These are phyloP conservation scores for Orgyia antiqua DNA, from an alignment of 2,888 invertebrate genomes.

Conservation along the genomic window DNA sequence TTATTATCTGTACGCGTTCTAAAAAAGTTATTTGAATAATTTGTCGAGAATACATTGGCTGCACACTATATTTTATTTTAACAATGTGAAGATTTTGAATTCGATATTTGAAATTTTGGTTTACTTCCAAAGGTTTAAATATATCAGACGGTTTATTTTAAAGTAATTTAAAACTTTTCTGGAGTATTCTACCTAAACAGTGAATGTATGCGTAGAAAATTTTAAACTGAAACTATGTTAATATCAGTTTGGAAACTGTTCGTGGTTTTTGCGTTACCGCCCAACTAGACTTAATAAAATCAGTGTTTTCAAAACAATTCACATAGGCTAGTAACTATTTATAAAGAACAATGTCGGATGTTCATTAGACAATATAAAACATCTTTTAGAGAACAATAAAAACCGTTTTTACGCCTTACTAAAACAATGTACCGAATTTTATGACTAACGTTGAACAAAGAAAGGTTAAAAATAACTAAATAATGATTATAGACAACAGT, in stretches of 20 bases:
- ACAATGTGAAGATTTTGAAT: too few relatives aligned
- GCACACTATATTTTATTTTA: conserved; percentile 4
- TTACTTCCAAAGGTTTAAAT: too few relatives aligned
- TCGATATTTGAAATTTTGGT: too few relatives aligned
- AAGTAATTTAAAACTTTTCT: too few relatives aligned
- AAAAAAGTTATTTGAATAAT: conserved; percentile 7
- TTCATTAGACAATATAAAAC: conserved; percentile 52
- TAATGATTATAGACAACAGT: conserved; percentile 41
- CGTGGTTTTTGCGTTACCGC: not conserved
- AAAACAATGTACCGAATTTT: conserved; percentile 53
- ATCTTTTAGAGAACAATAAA: conserved; percentile 66
- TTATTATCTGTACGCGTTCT: conserved; percentile 17
- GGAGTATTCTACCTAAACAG: too few relatives aligned
- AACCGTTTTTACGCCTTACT: conserved; percentile 47
- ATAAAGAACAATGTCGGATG: conserved; percentile 38
- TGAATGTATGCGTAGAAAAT: too few relatives aligned
- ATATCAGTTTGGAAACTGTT: not conserved
- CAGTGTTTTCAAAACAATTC: conserved; percentile 18
- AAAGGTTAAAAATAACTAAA: conserved; percentile 49
- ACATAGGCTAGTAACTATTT: conserved; percentile 31
- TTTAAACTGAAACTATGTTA: conserved; percentile 7
- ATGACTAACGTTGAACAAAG: conserved; percentile 47
- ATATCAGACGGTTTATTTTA: too few relatives aligned
- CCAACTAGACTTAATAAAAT: conserved; percentile 13
- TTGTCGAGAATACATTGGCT: conserved; percentile 4